These are phyloP conservation scores for Cryptotermes secundus DNA, from an alignment of 1,140 invertebrate genomes.

Conservation along the genomic window DNA sequence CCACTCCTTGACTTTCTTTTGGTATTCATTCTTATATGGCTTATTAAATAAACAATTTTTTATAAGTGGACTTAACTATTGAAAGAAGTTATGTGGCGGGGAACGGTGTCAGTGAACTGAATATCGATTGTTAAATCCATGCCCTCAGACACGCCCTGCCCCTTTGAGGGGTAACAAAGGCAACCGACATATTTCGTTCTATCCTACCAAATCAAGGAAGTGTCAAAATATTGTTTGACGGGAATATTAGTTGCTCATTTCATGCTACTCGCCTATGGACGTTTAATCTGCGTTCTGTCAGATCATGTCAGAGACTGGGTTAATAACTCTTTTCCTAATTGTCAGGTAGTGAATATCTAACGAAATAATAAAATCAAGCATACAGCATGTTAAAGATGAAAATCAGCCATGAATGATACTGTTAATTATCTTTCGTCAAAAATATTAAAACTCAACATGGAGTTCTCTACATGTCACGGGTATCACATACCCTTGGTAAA, in stretches of 20 bases:
- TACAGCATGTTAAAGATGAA: background rate
- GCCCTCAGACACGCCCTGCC: constrained; percentile 30
- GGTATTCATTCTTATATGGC: too few species aligned
- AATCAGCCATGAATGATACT: background rate
- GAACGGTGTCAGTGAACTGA: constrained; percentile 31
- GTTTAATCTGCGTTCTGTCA: background rate
- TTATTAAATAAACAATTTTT: too few species aligned
- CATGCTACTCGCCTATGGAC: background rate
- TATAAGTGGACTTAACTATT: background rate
- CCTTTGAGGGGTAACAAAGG: background rate
- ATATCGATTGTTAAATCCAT: constrained; percentile 30
- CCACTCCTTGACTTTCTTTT: too few species aligned
- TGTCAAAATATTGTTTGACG: background rate
- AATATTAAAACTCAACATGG: background rate
- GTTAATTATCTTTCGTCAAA: background rate
- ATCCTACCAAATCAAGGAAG: background rate
- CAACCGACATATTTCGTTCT: background rate
- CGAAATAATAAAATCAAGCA: background rate
- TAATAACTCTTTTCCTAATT: background rate
- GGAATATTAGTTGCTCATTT: background rate
- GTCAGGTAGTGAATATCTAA: background rate
- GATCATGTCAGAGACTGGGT: background rate
- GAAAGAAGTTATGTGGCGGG: background rate
- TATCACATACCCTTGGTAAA: background rate
- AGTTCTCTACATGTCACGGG: background rate